Percentiles rank a stretch among this genome's conserved stretches.
These are phyloP conservation scores for Cyphomyrus plagiostoma DNA, from an alignment of 2,113 vertebrate genomes.

Conservation along the genomic window DNA sequence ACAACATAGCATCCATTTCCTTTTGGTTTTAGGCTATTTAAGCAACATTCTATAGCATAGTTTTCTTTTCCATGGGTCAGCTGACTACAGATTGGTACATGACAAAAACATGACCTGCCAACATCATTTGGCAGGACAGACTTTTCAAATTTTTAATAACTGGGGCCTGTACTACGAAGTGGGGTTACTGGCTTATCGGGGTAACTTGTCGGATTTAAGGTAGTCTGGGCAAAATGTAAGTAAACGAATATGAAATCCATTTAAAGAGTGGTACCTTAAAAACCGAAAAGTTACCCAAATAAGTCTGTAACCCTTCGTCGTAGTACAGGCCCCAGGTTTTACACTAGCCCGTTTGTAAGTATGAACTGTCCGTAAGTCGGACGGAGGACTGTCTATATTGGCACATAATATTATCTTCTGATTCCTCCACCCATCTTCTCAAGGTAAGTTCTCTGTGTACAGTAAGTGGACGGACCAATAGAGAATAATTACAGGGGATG, in stretches of 20 bases:
- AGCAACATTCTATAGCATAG: not conserved
- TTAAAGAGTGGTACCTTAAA: too few relatives aligned
- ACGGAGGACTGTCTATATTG: not conserved
- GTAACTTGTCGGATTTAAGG: too few relatives aligned
- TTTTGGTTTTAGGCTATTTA: not conserved
- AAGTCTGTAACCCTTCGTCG: too few relatives aligned
- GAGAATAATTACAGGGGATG: not conserved
- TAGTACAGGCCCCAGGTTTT: not conserved
- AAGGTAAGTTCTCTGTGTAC: not conserved
- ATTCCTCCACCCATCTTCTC: not conserved
- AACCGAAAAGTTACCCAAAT: too few relatives aligned
- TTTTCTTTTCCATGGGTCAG: not conserved
- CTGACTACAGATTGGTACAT: not conserved
- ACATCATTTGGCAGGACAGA: not conserved
- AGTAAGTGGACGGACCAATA: not conserved
- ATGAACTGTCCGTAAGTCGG: not conserved
- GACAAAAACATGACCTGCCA: not conserved
- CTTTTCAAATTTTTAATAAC: too few relatives aligned
- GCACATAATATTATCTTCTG: not conserved
- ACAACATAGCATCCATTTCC: not conserved
- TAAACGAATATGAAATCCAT: not conserved
- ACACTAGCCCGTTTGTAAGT: not conserved
- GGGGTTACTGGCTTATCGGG: too few relatives aligned
- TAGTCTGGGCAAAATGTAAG: too few relatives aligned
- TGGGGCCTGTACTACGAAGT: too few relatives aligned